Base-by-base conservation (phyloP, 2,113 vertebrate genomes). In the Desmodus rotundus region DNA sequence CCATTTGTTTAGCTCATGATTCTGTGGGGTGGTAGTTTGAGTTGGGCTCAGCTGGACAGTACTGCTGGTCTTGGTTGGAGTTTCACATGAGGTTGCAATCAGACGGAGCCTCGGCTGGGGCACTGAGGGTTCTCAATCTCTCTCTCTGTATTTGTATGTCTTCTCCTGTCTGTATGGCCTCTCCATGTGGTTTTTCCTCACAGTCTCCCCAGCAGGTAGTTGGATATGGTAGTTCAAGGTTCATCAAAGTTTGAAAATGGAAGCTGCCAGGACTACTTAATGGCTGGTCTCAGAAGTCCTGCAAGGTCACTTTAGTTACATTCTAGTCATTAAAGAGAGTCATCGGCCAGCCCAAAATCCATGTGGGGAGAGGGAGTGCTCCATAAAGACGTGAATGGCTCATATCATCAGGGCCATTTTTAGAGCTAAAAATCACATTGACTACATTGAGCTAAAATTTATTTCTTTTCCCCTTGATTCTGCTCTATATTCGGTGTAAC, bases 401-500 rank as follows among this genome's bases (percentile, higher is more conserved):
- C 7, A 38, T 12, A 15, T 52, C 33, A 36, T 14, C 47, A 38
- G 61, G 38, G 31, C 5, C 26, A 15, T 47, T 86, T 89, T 65
- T 43, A 36, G 38, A 81, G 43, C 15, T 15, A 85, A 38, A 12
- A 15, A 84, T 86, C 36, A 22, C 3, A 28, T 78, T 86, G 3
- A 17, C 33, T 77, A 61, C 9, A 50, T 38, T 67, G 26, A 83
- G n/a, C 24, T 76, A 88, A 95, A 95, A 31, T 45, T 31, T 45
- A 15, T 45, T 68, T 52, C 6, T 47, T 88, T 90, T 56, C 14
- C 61, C 31, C 11, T 85, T 54, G 24, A 61, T 72, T 93, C 61
- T 86, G 20, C 10, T 83, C 61, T 78, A 17, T 31, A 54, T 24
- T 86, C 36, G 82, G 9, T 72, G n/a, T 81, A 68, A 72, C 14